A percentile compares a stretch with the other conserved stretches of the same genome.
Conservation (phyloP, 2,888 invertebrate species). For the Poecilobothrus nobilitatus region DNA sequence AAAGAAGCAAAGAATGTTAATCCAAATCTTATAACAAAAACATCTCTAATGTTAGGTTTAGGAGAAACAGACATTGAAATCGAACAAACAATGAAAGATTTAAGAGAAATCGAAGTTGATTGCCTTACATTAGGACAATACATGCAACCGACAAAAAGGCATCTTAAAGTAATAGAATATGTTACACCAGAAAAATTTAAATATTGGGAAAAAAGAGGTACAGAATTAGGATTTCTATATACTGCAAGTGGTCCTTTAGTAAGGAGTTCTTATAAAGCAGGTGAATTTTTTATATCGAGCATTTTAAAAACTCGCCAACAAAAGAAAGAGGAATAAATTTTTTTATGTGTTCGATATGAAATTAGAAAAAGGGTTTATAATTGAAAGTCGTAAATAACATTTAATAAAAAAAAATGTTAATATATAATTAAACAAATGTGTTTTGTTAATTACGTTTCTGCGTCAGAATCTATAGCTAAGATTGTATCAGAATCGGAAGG, state of each 20-base stretch:
- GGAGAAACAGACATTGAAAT: conserved; percentile 85
- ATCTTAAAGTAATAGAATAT: conserved; percentile 90
- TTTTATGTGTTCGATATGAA: not conserved
- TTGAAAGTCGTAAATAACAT: too few relatives aligned
- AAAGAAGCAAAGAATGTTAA: conserved; percentile 71
- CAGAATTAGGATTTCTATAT: conserved; percentile 84
- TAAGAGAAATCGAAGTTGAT: conserved; percentile 75
- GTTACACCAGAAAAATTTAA: conserved; percentile 91
- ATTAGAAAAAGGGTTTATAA: not conserved
- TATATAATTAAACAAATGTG: too few relatives aligned
- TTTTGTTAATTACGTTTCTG: not conserved
- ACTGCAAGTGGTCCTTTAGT: conserved; percentile 97
- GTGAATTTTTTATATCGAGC: conserved; percentile 82
- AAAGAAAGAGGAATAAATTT: not conserved
- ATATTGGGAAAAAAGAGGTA: conserved; percentile 75
- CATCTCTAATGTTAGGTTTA: conserved; percentile 95
- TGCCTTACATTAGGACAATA: conserved; percentile 97
- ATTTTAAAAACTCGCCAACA: conserved; percentile 55
- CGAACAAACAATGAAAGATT: conserved; percentile 76
- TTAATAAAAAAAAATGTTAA: too few relatives aligned
- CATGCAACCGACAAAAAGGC: conserved; percentile 98
- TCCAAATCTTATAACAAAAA: conserved; percentile 84
- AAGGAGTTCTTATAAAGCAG: conserved; percentile 95
- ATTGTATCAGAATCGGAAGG: conserved; percentile 40
- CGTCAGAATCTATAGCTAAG: not conserved